Conservation (phyloP, 2,797 vertebrate genomes). For the Microctenopoma stevenorrisi region DNA sequence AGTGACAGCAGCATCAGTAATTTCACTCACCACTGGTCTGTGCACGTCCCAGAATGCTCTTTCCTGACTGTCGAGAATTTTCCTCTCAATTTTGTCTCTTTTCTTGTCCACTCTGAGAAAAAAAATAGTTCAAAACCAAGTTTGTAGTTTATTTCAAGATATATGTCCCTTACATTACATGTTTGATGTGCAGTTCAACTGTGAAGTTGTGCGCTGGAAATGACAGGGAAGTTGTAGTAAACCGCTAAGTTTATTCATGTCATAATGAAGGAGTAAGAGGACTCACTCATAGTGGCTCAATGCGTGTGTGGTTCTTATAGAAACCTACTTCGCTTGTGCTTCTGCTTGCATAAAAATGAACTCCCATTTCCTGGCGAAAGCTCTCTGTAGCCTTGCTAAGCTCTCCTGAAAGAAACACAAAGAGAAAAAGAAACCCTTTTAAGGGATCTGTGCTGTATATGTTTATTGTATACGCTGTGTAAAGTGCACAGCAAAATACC, state of each 20-base stretch:
- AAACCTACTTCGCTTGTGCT: conserved; percentile 98
- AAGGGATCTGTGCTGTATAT: conserved; percentile 39
- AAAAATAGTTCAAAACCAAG: conserved; percentile 3
- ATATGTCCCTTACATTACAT: conserved; percentile 5
- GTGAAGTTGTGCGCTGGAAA: conserved; percentile 22
- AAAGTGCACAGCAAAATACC: conserved; percentile 34
- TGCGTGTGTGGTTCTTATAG: conserved; percentile 31
- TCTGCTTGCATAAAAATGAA: conserved; percentile 99
- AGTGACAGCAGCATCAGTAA: conserved; percentile 17
- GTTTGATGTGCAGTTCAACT: conserved; percentile 36
- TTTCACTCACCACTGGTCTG: conserved; percentile 93
- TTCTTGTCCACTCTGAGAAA: conserved; percentile 95
- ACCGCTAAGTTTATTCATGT: conserved; percentile 17
- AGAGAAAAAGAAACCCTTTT: conserved; percentile 37
- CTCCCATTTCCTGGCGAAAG: conserved; percentile 98
- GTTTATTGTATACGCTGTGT: conserved; percentile 37
- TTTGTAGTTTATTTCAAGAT: background rate
- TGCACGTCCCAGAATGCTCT: conserved; percentile 98
- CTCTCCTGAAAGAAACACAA: conserved; percentile 89
- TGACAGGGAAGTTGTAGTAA: background rate
- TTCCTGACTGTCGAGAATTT: conserved; percentile 98
- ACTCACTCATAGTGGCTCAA: conserved; percentile 21
- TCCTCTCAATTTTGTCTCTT: conserved; percentile 98
- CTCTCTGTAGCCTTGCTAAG: conserved; percentile 96
- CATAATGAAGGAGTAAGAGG: conserved; percentile 28